phyloP scores from a whole-genome alignment of 2,113 vertebrate species.

The Mobula hypostoma region DNA sequence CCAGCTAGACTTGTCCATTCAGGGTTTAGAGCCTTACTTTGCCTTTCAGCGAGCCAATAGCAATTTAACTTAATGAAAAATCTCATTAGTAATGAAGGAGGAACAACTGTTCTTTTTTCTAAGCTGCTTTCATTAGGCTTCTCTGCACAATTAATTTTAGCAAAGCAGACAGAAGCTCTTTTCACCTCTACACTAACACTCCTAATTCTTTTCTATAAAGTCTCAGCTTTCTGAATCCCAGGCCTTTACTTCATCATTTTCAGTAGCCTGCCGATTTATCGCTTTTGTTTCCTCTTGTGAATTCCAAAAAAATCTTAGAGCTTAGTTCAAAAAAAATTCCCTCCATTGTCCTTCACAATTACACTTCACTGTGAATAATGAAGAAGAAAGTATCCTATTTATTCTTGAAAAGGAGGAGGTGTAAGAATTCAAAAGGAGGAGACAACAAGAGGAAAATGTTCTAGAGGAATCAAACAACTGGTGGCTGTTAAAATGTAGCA shows the following conservation, averaged over 20 bases:
- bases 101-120: conserved; percentile 38
- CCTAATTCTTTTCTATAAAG: conserved; percentile 32
- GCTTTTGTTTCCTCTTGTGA: conserved; percentile 13
- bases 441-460: conserved; percentile 39
- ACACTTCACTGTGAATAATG: conserved; percentile 19
- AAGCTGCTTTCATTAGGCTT: conserved; percentile 38
- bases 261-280: conserved; percentile 1
- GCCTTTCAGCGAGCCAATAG: conserved; percentile 39
- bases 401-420: conserved; percentile 47
- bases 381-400: conserved; percentile 17
- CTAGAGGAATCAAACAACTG: conserved; percentile 45
- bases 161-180: conserved; percentile 38
- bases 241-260: conserved; percentile 34
- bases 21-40: conserved; percentile 40
- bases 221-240: conserved; percentile 34
- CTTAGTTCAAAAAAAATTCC: background rate
- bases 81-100: conserved; percentile 42
- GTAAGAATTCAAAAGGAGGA: conserved; percentile 45
- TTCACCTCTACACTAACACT: conserved; percentile 35
- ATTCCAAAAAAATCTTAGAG: conserved; percentile 22
- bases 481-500: conserved; percentile 48
- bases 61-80: conserved; percentile 42
- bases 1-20: conserved; percentile 38
- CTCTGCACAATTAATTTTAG: conserved; percentile 38
- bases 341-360: conserved; percentile 29